Base-by-base conservation (phyloP, 2,113 vertebrate genomes). In the Hemibagrus wyckioides region DNA sequence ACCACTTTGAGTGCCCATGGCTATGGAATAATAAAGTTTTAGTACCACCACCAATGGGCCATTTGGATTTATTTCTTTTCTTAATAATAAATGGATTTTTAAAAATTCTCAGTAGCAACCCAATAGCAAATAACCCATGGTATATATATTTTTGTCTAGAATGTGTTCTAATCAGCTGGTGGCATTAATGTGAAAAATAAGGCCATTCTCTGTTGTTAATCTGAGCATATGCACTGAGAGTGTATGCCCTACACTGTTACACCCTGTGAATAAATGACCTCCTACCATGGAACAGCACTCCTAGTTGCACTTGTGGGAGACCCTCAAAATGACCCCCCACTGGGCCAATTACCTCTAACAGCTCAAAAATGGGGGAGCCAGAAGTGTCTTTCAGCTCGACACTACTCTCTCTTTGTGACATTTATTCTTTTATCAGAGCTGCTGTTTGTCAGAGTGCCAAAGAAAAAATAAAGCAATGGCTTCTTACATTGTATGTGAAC, bases 211-310 rank as follows among this genome's bases (percentile, higher is more conserved):
- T 54, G 52, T 39, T 19, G 10, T n/a, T 50, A 54, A 83, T 41
- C 21, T 89, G 82, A 85, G 56, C 83, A 80, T 90, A 59, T 85
- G 89, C 89, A 92, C 87, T 83, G 77, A 80, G 89, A 14, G 75
- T 52, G n/a, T 63, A 28, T 59, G 41, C 44, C 25, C 52, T 84
- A 79, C 39, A n/a, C 15, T 86, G 41, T 10, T 87, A 92, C 89
- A 91, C 89, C 87, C 75, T 92, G 41, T 91, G 90, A 92, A 90
- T 89, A 92, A 89, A 85, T 89, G 90, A 85, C 89, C 82, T 56
- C 59, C 73, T 30, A 56, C 57, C 57, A 71, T 30, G 56, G 19
- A 33, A 73, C 84, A 54, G 57, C 39, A 63, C 30, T 77, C 73
- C 77, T 41, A 57, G 69, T 36, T 69, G 73, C 63, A 69, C 80